Evolutionary conservation across 1,140 invertebrate genomes (phyloP), one percentile per base, ranked within the genome.

Genomic region (Bombyx mandarina): DNA sequence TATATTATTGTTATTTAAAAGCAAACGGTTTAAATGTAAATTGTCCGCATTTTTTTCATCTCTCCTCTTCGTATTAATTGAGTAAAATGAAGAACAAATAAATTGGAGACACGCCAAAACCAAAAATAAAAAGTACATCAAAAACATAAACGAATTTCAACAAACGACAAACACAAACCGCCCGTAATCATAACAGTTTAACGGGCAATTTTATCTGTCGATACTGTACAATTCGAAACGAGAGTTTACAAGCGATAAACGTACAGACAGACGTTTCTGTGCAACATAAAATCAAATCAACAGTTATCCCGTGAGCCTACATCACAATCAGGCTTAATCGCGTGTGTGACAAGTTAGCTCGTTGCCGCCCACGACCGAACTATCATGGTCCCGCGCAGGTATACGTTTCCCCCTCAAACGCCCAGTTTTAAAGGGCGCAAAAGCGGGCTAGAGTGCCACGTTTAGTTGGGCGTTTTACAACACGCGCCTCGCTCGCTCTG

Each of bases 261-360:
- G 81, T 65, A 75, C 76, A 77, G 81, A 86, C 83, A 86, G 83
- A 86, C 83, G 83, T 79, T 83, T 82, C 68, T 79, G 75, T 72
- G 73, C 77, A 66, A 75, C 82, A 86, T 86, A 86, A 86, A 86
- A 86, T 86, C 82, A 83, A 86, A 86, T 86, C 80, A 86, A 83
- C 80, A 82, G 79, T 83, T 86, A 86, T 84, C 83, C 82, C 67
- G 82, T 72, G 72, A 73, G 80, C 77, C 83, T 86, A 86, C 75
- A 86, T 86, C 83, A 86, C 83, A 86, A 86, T 86, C 83, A 82
- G 72, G 75, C 71, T 83, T 85, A 85, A 85, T 83, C 82, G 83
- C 71, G 76, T 79, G 77, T 85, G 80, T 85, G 83, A 86, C 83
- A 86, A 86, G 77, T 82, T 82, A 72, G 71, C 74, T 79, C 72